Percentiles rank a stretch among this genome's conserved stretches.
These are phyloP conservation scores for Hylia prasina DNA, from an alignment of 2,113 vertebrate genomes.

Conservation along the genomic window DNA sequence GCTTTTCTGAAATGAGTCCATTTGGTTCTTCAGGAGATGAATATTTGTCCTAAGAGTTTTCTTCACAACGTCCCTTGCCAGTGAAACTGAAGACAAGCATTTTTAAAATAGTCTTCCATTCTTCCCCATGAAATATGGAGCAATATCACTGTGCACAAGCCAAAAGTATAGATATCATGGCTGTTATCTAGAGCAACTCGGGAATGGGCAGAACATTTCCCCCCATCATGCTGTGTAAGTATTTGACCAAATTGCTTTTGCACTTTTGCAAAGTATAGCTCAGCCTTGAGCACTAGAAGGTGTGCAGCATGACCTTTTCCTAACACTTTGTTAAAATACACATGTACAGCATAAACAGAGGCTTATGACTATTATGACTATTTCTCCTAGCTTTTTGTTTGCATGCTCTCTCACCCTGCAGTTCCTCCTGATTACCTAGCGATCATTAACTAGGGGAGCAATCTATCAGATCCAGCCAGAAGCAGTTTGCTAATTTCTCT, in stretches of 20 bases:
- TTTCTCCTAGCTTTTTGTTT: background rate
- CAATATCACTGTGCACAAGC: background rate
- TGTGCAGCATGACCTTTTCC: background rate
- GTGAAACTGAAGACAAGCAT: background rate
- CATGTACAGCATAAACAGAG: fast-evolving
- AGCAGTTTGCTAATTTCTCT: background rate
- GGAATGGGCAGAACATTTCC: background rate
- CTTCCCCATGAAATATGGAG: background rate
- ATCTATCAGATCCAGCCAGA: background rate
- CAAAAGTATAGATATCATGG: background rate
- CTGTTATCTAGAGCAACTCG: background rate
- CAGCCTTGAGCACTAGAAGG: background rate
- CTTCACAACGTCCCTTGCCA: background rate
- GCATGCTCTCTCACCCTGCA: background rate
- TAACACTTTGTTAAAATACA: background rate
- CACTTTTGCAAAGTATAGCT: fast-evolving
- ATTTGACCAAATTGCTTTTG: background rate
- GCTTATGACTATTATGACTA: background rate
- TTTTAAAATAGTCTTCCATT: background rate
- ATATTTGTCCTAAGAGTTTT: background rate
- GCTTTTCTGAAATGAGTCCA: background rate
- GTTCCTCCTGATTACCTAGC: background rate
- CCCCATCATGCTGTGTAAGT: background rate
- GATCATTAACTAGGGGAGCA: background rate
- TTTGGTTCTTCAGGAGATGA: background rate